Base-by-base conservation (phyloP, 2,113 vertebrate species). In the Okapia johnstoni region DNA sequence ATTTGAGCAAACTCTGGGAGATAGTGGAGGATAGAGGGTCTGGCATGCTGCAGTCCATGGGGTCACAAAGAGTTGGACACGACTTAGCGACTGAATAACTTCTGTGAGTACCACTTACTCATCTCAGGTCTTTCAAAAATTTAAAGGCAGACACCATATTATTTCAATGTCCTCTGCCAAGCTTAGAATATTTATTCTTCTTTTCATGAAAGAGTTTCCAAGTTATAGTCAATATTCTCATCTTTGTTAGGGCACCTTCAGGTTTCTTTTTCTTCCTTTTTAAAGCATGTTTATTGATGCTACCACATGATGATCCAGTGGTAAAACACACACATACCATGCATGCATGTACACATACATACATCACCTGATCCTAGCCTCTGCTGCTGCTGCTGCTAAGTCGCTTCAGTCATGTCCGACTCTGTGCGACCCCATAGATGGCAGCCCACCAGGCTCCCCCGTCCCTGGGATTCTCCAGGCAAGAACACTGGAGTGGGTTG, bases 21-120 rank as follows among this genome's bases (percentile, higher is more conserved):
- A 76, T 1, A 76, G 23, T 76, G 70, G 23, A 76, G 36, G 23
- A 14, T 43, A 76, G 70, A 43, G 70, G 40, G 12, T 21, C 70
- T 76, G 40, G 70, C 70, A 76, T 76, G 40, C 23, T 76, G 23
- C 40, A 76, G 12, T 26, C 40, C 40, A 26, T 26, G 40, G 23
- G 40, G 70, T 26, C 70, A 43, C 40, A 76, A 76, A 76, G 23
- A 76, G 70, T 26, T 76, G 40, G 23, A 76, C 23, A 43, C 6
- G 12, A 76, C 36, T 76, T 76, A 43, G 6, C 0, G 0, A 43
- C 36, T 26, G 70, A 73, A 73, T 23, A 43, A 73, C 2, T 46
- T 92, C 14, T 73, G 0, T 48, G 8, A 83, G 28, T 1, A 36
- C 6, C 36, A 14, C 6, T 70, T 87, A 15, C 40, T 86, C 33